Evolutionary conservation across 92 coral and sea anemone species (phyloP).

Genomic region (Muricea muricata): DNA sequence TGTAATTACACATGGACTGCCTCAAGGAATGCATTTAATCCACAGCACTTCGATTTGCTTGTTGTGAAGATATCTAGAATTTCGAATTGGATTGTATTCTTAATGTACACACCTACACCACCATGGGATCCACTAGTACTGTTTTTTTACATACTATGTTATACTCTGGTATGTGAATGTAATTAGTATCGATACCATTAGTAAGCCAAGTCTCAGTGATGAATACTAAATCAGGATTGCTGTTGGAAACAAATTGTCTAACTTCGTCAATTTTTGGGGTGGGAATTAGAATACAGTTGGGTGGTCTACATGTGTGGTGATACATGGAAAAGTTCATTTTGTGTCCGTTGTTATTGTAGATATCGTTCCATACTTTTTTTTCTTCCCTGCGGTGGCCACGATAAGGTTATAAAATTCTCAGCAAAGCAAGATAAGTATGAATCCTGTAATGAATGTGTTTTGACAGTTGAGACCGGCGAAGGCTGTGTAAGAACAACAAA

Average conservation of each 20-base stretch:
- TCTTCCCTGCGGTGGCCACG: too few relatives aligned
- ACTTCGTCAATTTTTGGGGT: too few relatives aligned
- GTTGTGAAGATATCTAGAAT: constrained; percentile 4
- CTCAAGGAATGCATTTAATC: not conserved
- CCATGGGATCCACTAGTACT: not conserved
- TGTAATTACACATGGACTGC: not conserved
- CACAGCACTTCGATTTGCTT: constrained; percentile 4
- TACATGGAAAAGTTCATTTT: not conserved
- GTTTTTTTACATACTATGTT: not conserved
- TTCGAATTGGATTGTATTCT: constrained; percentile 11
- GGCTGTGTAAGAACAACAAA: too few relatives aligned
- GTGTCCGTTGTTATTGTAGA: constrained; percentile 11
- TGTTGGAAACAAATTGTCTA: too few relatives aligned
- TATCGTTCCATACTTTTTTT: too few relatives aligned
- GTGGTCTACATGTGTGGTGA: constrained; percentile 5
- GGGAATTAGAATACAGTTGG: too few relatives aligned
- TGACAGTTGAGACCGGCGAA: too few relatives aligned
- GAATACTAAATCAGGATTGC: too few relatives aligned
- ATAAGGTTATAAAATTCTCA: too few relatives aligned
- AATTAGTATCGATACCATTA: not conserved
- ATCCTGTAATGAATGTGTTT: too few relatives aligned
- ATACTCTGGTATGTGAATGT: too few relatives aligned
- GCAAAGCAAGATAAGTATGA: too few relatives aligned
- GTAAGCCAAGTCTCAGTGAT: not conserved
- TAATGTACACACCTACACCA: not conserved